A percentile compares a stretch with the other conserved stretches of the same genome.
These are phyloP conservation scores for Pachyseris speciosa DNA, from an alignment of 64 coral and sea anemone genomes.

Conservation along the genomic window DNA sequence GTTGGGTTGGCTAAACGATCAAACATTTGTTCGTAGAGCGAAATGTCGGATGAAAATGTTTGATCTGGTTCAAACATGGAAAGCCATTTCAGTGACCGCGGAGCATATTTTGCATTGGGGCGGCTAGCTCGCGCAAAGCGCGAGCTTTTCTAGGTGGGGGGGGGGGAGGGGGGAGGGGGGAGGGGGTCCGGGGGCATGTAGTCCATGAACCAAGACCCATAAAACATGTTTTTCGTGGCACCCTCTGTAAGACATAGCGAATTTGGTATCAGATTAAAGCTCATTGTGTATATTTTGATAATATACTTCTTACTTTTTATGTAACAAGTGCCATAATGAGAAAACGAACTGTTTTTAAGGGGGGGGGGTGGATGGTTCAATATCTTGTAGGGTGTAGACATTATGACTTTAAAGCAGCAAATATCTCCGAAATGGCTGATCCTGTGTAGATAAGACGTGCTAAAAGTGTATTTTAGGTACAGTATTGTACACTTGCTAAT, in stretches of 20 bases:
- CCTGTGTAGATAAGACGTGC: not conserved
- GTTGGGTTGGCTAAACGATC: too few relatives aligned
- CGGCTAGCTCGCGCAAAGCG: too few relatives aligned
- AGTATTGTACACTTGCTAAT: too few relatives aligned
- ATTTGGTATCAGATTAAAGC: constrained; percentile 64
- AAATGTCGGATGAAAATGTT: too few relatives aligned
- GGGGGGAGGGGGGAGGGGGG: too few relatives aligned
- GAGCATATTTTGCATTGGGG: too few relatives aligned
- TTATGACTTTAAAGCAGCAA: not conserved
- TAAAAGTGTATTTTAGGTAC: not conserved
- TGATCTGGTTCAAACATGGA: too few relatives aligned
- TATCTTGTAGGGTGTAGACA: not conserved
- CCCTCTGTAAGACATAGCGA: constrained; percentile 48
- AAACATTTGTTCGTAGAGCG: too few relatives aligned
- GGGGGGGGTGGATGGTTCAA: constrained; percentile 30
- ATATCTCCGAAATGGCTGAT: not conserved
- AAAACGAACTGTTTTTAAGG: constrained; percentile 19
- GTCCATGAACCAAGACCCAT: not conserved
- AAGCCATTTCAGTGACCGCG: too few relatives aligned
- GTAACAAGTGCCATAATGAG: constrained; percentile 45
- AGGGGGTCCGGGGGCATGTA: too few relatives aligned
- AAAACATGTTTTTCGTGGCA: constrained; percentile 54
- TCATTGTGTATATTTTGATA: constrained; percentile 52
- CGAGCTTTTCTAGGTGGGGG: too few relatives aligned
- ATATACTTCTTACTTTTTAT: constrained; percentile 51